Evolutionary conservation across 2,113 vertebrate species (phyloP).

Genomic region (Proteles cristata): DNA sequence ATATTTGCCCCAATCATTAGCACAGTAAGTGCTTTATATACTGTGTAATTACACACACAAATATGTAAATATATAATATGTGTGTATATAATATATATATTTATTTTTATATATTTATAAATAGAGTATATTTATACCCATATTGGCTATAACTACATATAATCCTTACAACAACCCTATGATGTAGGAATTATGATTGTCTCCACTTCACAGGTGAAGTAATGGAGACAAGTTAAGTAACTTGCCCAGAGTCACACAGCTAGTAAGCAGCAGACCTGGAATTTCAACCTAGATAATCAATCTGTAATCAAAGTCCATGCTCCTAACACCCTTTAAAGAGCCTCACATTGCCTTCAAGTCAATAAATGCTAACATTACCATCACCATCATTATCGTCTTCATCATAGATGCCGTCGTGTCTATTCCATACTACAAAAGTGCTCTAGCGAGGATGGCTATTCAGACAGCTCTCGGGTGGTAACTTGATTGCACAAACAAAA

Average conservation of each 20-base stretch:
- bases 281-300: neutral
- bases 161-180: neutral
- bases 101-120: neutral
- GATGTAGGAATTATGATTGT: neutral
- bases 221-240: neutral
- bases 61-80: neutral
- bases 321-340: neutral
- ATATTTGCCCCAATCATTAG: neutral
- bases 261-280: neutral
- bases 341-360: neutral
- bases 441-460: neutral
- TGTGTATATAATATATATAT: neutral
- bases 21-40: neutral
- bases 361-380: rapidly evolving
- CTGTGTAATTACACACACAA: neutral
- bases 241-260: neutral
- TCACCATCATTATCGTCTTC: neutral
- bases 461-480: neutral
- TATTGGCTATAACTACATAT: neutral
- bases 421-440: neutral
- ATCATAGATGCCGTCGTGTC: neutral
- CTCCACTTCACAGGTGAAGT: neutral
- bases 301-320: neutral
- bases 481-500: conserved; percentile 43
- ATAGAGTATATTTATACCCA: neutral